phyloP scores from a whole-genome alignment of 2,888 invertebrate genomes.

The Pardosa pseudoannulata region DNA sequence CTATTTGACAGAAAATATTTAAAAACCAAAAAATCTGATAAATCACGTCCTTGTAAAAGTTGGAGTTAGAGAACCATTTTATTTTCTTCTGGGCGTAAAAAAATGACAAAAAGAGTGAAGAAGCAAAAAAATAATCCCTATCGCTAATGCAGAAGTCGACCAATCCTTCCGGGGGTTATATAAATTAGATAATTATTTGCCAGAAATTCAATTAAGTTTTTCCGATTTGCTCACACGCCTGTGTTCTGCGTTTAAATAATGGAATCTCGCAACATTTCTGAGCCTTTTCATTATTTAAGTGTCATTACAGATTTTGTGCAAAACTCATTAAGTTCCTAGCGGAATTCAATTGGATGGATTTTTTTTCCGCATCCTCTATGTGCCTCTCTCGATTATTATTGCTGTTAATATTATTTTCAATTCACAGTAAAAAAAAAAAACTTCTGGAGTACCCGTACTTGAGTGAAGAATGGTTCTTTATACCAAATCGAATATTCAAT shows the following conservation, averaged over 20 bases:
- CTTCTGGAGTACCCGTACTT: background rate
- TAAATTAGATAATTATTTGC: constrained; percentile 65
- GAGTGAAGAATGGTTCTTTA: background rate
- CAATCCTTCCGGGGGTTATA: constrained; percentile 18
- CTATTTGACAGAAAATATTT: constrained; percentile 5
- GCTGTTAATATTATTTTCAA: constrained; percentile 6
- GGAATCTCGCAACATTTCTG: constrained; percentile 37
- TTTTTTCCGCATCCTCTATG: background rate
- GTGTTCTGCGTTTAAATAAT: constrained; percentile 56
- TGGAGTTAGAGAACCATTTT: background rate
- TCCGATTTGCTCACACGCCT: constrained; percentile 8
- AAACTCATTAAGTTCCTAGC: constrained; percentile 51
- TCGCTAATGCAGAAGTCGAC: background rate
- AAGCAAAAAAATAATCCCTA: background rate
- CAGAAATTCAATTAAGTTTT: constrained; percentile 69
- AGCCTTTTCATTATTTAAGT: constrained; percentile 65
- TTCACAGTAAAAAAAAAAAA: background rate
- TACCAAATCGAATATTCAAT: background rate
- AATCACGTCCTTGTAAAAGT: background rate
- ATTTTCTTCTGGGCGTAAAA: background rate
- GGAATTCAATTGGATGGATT: constrained; percentile 11
- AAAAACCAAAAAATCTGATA: background rate
- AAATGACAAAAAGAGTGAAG: background rate
- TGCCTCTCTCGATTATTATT: background rate
- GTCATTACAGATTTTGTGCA: constrained; percentile 64